Base-by-base conservation (phyloP, 92 coral and sea anemone genomes). In the Anthopleura xanthogrammica region DNA sequence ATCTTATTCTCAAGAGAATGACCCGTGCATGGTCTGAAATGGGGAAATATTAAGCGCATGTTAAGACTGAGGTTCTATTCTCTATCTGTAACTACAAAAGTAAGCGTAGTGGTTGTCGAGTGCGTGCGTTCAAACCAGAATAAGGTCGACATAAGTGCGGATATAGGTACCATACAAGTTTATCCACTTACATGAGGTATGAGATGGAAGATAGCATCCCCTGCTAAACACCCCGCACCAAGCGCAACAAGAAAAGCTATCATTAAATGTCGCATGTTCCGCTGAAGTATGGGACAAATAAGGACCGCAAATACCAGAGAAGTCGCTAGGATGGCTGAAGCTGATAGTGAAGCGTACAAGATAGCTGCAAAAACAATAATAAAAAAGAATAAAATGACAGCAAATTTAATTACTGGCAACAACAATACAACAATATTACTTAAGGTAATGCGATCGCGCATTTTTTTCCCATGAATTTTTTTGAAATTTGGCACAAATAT, bases 121-220 rank as follows among this genome's bases (percentile, higher is more conserved):
- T 50, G 54, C 54, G 11, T 50, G 54, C 1, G 8, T 50, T 50
- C 54, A 50, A 50, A 29, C 0, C 36, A 29, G 36, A 29, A 46
- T 2, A 54, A 54, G 58, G 17, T 54, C 58, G 11, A 54, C 0
- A 0, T 13, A 14, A 54, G 58, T 7, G 0, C 4, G 6, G 3
- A 56, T 36, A 29, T 29, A 1, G 57, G 16, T 3, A 42, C 41
- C 19, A 41, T 40, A 60, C 40, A 7, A 11, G 3, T 3, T 40
- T 3, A 1, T 6, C 14, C 57, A 94, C 95, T 86, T 79, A 94
- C 98, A 54, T 94, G 96, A 6, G 98, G 97, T 40, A 92, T 77
- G 50, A 94, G 93, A 77, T 94, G 98, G 23, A 94, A 93, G 19
- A 92, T 84, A 41, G 98, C 94, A 77, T 94, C 98, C 10, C 98